A percentile compares a stretch with the other conserved stretches of the same genome.
These are phyloP conservation scores for Malurus elegans DNA, from an alignment of 2,113 vertebrate species.

Conservation along the genomic window DNA sequence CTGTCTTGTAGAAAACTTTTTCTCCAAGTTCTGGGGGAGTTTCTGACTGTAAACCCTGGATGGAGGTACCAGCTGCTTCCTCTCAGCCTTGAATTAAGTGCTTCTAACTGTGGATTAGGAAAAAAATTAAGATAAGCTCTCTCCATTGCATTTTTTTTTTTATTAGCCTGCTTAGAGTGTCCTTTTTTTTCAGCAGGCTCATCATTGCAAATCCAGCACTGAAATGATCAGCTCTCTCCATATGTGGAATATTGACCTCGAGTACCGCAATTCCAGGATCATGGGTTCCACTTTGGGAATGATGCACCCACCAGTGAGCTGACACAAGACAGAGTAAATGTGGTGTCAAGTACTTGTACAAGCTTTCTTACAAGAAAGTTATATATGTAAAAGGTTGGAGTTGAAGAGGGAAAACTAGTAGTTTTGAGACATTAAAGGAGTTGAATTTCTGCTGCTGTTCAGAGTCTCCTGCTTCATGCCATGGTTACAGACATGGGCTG, in stretches of 20 bases:
- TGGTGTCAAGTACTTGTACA: neutral
- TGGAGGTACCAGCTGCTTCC: neutral
- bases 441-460: neutral
- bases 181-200: neutral
- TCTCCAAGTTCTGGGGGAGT: neutral
- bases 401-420: neutral
- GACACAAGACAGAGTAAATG: neutral
- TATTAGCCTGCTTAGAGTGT: neutral
- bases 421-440: neutral
- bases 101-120: neutral
- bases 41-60: neutral
- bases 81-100: neutral
- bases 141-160: neutral
- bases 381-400: neutral
- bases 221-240: neutral
- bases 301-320: neutral
- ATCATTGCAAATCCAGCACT: fast-evolving
- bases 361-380: neutral
- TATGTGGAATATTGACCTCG: neutral
- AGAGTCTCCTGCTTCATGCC: neutral
- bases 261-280: neutral
- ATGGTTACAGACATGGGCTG: neutral
- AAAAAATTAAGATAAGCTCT: neutral
- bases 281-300: neutral
- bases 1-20: neutral